These are phyloP conservation scores for Protobothrops flavoviridis DNA, from an alignment of 2,113 vertebrate genomes.

Conservation along the genomic window DNA sequence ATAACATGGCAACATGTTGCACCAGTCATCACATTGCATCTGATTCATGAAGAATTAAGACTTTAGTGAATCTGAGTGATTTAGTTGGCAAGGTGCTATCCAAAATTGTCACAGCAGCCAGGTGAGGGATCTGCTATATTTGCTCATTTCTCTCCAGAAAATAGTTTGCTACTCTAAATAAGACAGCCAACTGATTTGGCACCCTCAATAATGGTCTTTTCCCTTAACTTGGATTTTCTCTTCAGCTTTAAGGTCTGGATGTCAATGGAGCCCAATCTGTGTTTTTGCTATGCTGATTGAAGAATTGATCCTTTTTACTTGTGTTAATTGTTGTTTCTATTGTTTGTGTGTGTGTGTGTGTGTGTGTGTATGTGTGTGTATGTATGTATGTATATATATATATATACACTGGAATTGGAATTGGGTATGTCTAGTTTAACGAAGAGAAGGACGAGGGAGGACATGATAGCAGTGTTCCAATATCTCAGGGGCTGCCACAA, in stretches of 20 bases:
- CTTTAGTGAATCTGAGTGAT: neutral
- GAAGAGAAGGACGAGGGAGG: no score
- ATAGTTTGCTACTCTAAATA: neutral
- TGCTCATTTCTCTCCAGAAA: neutral
- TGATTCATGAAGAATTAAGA: neutral
- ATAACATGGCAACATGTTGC: neutral
- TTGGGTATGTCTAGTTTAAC: no score
- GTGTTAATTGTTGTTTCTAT: neutral
- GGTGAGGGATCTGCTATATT: neutral
- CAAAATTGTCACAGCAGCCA: neutral
- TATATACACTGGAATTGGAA: no score
- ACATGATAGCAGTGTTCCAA: no score
- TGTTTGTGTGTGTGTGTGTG: neutral
- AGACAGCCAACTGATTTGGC: neutral
- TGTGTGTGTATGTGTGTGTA: neutral
- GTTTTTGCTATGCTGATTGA: neutral
- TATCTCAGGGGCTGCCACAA: no score
- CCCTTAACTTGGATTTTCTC: neutral
- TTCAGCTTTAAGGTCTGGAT: neutral
- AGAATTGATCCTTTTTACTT: neutral
- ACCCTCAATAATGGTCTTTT: neutral
- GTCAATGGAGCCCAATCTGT: neutral
- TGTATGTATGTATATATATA: rapidly evolving
- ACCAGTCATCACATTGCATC: neutral
- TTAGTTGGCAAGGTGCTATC: neutral